These are phyloP conservation scores for Salticus scenicus DNA, from an alignment of 2,888 invertebrate genomes.

Conservation along the genomic window DNA sequence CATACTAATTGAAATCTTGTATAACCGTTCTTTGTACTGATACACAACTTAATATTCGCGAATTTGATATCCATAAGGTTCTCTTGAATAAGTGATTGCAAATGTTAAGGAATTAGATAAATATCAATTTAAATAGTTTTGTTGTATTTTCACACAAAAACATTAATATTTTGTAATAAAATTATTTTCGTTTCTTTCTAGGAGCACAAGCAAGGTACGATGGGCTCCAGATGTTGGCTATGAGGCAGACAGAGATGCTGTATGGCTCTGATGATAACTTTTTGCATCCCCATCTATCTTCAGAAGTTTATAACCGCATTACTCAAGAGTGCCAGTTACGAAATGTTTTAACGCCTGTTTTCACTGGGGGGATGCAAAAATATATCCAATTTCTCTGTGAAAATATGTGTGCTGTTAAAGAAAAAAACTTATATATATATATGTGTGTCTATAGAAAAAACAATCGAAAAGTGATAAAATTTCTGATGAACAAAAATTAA, in stretches of 20 bases:
- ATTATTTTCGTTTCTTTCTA: constrained; percentile 25
- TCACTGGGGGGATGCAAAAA: background rate
- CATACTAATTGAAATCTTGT: too few species aligned
- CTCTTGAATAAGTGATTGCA: too few species aligned
- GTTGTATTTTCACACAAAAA: too few species aligned
- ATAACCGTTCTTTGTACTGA: too few species aligned
- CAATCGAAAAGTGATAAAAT: background rate
- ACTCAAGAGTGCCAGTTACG: background rate
- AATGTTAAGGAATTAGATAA: too few species aligned
- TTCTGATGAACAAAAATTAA: background rate
- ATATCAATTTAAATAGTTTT: too few species aligned
- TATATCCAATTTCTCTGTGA: background rate
- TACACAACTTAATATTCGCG: too few species aligned
- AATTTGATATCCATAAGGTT: too few species aligned
- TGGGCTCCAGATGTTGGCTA: constrained; percentile 65
- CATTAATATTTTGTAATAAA: too few species aligned
- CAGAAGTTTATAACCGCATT: background rate
- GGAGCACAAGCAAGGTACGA: constrained; percentile 46
- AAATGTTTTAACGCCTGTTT: background rate
- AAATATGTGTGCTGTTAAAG: background rate
- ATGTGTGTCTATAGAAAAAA: background rate
- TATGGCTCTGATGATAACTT: constrained; percentile 69
- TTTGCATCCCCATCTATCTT: constrained; percentile 20
- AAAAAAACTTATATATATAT: background rate
- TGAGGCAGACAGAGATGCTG: constrained; percentile 55